A percentile compares a stretch with the other conserved stretches of the same genome.
phyloP scores from a whole-genome alignment of 1,140 invertebrate genomes.

The Panagrolaimus sp. region DNA sequence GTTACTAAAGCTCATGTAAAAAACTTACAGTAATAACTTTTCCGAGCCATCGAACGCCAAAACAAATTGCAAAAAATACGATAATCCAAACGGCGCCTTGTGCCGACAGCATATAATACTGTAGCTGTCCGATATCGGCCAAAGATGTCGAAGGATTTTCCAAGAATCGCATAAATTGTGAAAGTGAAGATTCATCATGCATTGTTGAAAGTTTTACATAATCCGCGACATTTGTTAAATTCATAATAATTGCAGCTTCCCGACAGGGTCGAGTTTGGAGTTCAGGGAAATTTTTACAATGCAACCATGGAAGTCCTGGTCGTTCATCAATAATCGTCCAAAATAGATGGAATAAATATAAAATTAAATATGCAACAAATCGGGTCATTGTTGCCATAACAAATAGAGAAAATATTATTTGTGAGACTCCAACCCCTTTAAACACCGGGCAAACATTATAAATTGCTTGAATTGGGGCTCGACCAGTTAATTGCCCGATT shows the following conservation, averaged over 20 bases:
- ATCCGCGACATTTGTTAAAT: constrained; percentile 1
- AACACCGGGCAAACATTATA: constrained; percentile 54
- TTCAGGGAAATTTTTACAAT: constrained; percentile 56
- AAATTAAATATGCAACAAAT: constrained; percentile 49
- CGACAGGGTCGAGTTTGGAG: constrained; percentile 47
- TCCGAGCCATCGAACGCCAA: constrained; percentile 58
- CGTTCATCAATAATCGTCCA: constrained; percentile 54
- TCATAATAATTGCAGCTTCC: constrained; percentile 42
- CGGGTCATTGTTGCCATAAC: constrained; percentile 45
- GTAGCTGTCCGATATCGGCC: constrained; percentile 50
- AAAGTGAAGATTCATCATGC: constrained; percentile 45
- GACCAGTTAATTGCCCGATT: constrained; percentile 56
- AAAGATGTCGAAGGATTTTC: constrained; percentile 49
- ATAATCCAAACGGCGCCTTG: constrained; percentile 52
- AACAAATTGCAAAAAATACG: constrained; percentile 54
- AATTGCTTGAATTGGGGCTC: constrained; percentile 53
- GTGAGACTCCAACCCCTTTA: constrained; percentile 54
- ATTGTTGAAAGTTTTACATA: constrained; percentile 35
- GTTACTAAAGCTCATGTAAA: not conserved
- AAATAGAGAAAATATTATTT: constrained; percentile 54
- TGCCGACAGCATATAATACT: constrained; percentile 46
- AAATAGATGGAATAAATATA: constrained; percentile 56
- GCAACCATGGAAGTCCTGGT: constrained; percentile 53
- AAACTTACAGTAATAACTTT: constrained; percentile 41
- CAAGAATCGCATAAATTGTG: constrained; percentile 37